phyloP scores from a whole-genome alignment of 2,113 vertebrate species.

The Turdus rufiventris region DNA sequence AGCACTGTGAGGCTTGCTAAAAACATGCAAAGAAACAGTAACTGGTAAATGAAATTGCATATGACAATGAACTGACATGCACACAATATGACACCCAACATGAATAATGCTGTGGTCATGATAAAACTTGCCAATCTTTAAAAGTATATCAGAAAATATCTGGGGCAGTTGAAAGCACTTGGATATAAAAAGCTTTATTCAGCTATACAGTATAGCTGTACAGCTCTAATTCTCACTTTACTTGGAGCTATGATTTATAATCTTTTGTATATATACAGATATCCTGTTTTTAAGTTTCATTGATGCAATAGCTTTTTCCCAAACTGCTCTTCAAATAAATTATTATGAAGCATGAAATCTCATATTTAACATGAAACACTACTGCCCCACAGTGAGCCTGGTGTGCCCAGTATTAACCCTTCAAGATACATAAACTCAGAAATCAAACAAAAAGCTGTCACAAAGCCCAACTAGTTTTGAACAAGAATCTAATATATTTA shows the following conservation, averaged over 20 bases:
- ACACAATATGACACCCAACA: slow-evolving; percentile 16
- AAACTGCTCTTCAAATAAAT: slow-evolving; percentile 16
- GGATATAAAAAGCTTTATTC: neutral
- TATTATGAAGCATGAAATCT: neutral
- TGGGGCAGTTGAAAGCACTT: slow-evolving; percentile 9
- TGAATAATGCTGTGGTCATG: neutral
- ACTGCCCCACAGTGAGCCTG: neutral
- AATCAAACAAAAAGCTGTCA: slow-evolving; percentile 13
- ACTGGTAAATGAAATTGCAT: neutral
- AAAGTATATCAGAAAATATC: neutral
- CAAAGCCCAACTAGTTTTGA: slow-evolving; percentile 47
- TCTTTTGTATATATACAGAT: neutral
- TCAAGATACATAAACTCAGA: neutral
- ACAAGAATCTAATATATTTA: neutral
- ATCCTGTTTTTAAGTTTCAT: neutral
- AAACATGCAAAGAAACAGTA: slow-evolving; percentile 76
- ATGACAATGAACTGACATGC: slow-evolving; percentile 68
- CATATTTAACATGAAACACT: neutral
- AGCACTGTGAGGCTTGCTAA: slow-evolving; percentile 2
- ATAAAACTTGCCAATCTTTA: slow-evolving; percentile 32
- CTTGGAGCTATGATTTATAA: neutral
- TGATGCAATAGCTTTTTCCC: neutral
- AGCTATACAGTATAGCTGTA: neutral
- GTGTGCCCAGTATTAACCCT: neutral
- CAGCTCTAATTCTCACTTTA: neutral